phyloP scores from a whole-genome alignment of 1,140 invertebrate genomes.

The Bactericera cockerelli region DNA sequence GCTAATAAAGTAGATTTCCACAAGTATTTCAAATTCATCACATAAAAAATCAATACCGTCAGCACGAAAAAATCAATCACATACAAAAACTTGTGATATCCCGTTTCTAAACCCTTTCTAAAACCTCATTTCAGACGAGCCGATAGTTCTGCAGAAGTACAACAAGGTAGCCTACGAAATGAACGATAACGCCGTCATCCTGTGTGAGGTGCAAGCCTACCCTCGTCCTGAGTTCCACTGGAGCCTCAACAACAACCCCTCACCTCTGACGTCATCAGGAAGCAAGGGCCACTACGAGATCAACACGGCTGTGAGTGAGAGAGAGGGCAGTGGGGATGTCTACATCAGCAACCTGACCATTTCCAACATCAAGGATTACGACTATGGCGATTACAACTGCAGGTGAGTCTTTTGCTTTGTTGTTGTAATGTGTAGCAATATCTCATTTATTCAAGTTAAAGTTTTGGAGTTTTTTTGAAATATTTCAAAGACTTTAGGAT shows the following conservation, averaged over 20 bases:
- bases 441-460: too few species aligned
- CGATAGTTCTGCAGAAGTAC: conserved; percentile 66
- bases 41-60: too few species aligned
- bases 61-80: too few species aligned
- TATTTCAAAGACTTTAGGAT: too few species aligned
- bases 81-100: too few species aligned
- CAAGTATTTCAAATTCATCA: too few species aligned
- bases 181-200: conserved; percentile 63
- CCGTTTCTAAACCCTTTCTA: too few species aligned
- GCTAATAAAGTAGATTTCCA: too few species aligned
- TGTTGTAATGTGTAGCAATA: too few species aligned
- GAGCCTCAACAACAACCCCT: conserved; percentile 57
- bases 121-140: conserved; percentile 57
- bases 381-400: conserved; percentile 83
- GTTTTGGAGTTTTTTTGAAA: too few species aligned
- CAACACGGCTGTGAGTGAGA: conserved; percentile 57
- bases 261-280: conserved; percentile 45
- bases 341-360: conserved; percentile 63
- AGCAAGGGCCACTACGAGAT: conserved; percentile 76
- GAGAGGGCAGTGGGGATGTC: conserved; percentile 59
- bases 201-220: conserved; percentile 78
- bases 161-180: conserved; percentile 79
- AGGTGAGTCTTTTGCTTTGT: conserved; percentile 45
- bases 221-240: conserved; percentile 85
- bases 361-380: conserved; percentile 52